phyloP scores from a whole-genome alignment of 2,888 invertebrate species.

The Ophion costatus region DNA sequence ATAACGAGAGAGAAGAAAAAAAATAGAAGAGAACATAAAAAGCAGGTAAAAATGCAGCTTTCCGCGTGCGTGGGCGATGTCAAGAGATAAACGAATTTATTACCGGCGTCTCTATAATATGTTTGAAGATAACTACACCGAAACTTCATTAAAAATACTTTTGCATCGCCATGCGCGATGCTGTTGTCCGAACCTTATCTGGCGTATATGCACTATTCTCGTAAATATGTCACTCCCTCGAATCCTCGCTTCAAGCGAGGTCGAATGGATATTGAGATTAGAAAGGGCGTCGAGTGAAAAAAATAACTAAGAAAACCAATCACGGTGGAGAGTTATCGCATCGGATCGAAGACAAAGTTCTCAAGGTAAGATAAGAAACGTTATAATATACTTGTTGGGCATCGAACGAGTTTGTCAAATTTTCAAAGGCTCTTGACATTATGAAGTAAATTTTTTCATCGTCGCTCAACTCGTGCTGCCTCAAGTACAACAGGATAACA shows the following conservation, averaged over 20 bases:
- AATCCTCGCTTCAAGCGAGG: slow-evolving; percentile 11
- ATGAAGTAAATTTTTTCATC: no score
- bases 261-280: slow-evolving; percentile 15
- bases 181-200: slow-evolving; percentile 5
- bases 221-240: slow-evolving; percentile 20
- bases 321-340: neutral
- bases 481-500: no score
- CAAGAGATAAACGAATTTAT: slow-evolving; percentile 55
- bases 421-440: neutral
- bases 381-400: neutral
- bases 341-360: neutral
- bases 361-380: neutral
- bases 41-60: slow-evolving; percentile 15
- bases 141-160: slow-evolving; percentile 46
- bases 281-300: neutral
- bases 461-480: no score
- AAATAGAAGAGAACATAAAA: neutral
- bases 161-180: slow-evolving; percentile 6
- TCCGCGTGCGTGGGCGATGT: slow-evolving; percentile 38
- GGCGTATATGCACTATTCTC: slow-evolving; percentile 8
- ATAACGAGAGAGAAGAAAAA: slow-evolving; percentile 6
- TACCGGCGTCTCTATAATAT: slow-evolving; percentile 15
- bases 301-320: neutral
- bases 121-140: slow-evolving; percentile 24
- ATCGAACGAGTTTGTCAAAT: neutral